phyloP scores from a whole-genome alignment of 2,797 vertebrate species.

The Enteromius afrohamiltoni region DNA sequence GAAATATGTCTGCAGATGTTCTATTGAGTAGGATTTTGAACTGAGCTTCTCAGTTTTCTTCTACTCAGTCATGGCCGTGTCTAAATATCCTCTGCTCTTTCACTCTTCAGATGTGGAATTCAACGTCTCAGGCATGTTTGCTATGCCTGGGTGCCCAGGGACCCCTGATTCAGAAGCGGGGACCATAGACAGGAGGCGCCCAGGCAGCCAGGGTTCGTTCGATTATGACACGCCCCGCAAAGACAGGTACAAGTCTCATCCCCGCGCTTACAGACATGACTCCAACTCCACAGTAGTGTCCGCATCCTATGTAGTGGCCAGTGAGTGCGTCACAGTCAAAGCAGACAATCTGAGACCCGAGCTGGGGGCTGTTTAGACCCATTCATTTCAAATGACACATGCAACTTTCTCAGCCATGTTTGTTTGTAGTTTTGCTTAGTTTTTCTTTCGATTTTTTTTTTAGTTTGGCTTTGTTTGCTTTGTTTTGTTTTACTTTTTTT shows the following conservation, averaged over 20 bases:
- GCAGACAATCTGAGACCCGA: slow-evolving; percentile 72
- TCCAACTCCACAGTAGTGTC: slow-evolving; percentile 72
- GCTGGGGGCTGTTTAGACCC: slow-evolving; percentile 65
- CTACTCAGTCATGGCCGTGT: neutral
- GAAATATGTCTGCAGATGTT: neutral
- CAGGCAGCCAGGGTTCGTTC: slow-evolving; percentile 80
- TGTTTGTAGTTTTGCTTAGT: neutral
- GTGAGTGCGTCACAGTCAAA: slow-evolving; percentile 79
- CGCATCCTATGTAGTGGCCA: slow-evolving; percentile 79
- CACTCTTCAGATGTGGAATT: slow-evolving; percentile 88
- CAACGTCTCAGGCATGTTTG: slow-evolving; percentile 94
- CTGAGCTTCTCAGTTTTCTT: neutral
- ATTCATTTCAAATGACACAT: slow-evolving; percentile 33
- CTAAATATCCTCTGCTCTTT: neutral
- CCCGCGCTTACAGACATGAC: slow-evolving; percentile 78
- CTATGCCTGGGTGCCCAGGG: slow-evolving; percentile 74
- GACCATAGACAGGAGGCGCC: slow-evolving; percentile 87
- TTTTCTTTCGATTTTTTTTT: neutral
- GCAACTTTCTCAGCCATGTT: slow-evolving; percentile 50
- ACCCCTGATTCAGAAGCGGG: slow-evolving; percentile 80
- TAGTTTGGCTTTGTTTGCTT: neutral
- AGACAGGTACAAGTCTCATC: slow-evolving; percentile 88
- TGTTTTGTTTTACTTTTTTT: slow-evolving; percentile 16
- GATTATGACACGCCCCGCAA: slow-evolving; percentile 84
- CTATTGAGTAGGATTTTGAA: neutral